phyloP scores from a whole-genome alignment of 2,888 invertebrate genomes.

The Pherbina coryleti region DNA sequence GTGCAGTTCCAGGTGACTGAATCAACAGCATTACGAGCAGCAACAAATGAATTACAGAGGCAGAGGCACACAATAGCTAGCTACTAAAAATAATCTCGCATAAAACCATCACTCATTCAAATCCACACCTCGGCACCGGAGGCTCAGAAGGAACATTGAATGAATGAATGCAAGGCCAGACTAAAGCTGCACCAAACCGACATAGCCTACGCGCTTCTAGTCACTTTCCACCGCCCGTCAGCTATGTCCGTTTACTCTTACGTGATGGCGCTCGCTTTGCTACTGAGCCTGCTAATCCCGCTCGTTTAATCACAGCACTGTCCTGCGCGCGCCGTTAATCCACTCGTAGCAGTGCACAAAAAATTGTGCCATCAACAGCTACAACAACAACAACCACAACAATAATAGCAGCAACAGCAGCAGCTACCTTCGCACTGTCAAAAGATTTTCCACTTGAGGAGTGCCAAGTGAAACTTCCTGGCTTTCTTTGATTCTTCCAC shows the following conservation, averaged over 20 bases:
- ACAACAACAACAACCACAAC: constrained; percentile 6
- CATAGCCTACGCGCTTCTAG: constrained; percentile 11
- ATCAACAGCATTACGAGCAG: neutral
- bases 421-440: constrained; percentile 34
- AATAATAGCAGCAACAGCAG: constrained; percentile 4
- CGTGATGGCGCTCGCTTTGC: neutral
- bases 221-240: neutral
- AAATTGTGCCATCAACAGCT: constrained; percentile 19
- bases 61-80: neutral
- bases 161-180: neutral
- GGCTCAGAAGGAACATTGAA: neutral
- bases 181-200: neutral
- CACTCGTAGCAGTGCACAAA: neutral
- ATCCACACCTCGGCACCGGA: constrained; percentile 22
- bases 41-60: neutral
- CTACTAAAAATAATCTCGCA: constrained; percentile 9
- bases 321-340: neutral
- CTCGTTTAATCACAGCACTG: constrained; percentile 4
- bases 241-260: neutral
- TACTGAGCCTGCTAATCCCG: constrained; percentile 10
- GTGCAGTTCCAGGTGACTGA: neutral
- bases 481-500: constrained; percentile 43
- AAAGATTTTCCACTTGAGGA: constrained; percentile 62
- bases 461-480: constrained; percentile 54
- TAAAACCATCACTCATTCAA: constrained; percentile 31